Base-by-base conservation (phyloP, 2,797 vertebrate species). In the Typhlichthys eigenmanni region DNA sequence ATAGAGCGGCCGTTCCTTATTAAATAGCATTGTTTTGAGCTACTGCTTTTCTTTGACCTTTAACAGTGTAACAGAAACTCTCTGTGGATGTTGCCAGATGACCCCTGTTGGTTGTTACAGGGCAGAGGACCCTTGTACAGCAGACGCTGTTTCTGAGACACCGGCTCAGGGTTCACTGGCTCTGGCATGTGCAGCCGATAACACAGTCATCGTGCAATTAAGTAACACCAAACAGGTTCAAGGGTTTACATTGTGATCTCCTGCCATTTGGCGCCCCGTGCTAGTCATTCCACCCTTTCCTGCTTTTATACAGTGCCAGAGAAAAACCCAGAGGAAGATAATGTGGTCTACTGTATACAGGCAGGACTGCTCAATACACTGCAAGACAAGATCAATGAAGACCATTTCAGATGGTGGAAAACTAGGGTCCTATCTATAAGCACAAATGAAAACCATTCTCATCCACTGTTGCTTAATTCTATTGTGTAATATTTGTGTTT, bases 181-280 rank as follows among this genome's bases (percentile, higher is more conserved):
- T 58, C 46, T 58, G 62, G 70, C 68, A 5, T 54, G 57, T 43
- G 7, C 50, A 29, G 50, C 60, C 57, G 62, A 72, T 71, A 54
- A 63, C 24, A 55, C 52, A 19, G 67, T 63, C 49, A 50, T 67
- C 45, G 38, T 0, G 8, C 53, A 43, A 13, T 0, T 50, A 38
- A 11, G 13, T 14, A 48, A 46, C 63, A 65, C 13, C 17, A 45
- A 70, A 64, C 59, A 68, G 57, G 55, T 47, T 51, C 55, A 10
- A 2, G 17, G 13, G 29, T 55, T 61, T 38, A 75, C 17, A 72
- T 74, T 14, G 63, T 57, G 62, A 79, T 72, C 69, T 2, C 5
- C 59, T 49, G 48, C 62, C 60, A 8, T 24, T 59, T 47, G 29
- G 32, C 13, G 0, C 2, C 55, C 53, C 14, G 24, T 29, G 24